Percentiles rank a stretch among this genome's conserved stretches.
phyloP scores from a whole-genome alignment of 2,113 vertebrate species.

The Corydoras sp. region DNA sequence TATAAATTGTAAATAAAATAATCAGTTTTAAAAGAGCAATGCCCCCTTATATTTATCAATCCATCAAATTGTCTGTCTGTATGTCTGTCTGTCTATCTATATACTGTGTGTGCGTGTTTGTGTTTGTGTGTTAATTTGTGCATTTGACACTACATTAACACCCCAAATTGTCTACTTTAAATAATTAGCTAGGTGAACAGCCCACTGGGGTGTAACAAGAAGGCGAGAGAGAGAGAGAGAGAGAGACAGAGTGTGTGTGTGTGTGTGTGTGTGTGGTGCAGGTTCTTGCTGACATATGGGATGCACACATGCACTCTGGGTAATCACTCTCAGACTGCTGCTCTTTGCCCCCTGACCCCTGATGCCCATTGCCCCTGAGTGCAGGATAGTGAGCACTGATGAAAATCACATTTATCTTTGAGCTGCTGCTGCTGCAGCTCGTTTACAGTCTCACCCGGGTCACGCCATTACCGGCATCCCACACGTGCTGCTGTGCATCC shows the following conservation, averaged over 20 bases:
- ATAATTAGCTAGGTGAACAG: conserved; percentile 47
- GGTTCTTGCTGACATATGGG: conserved; percentile 51
- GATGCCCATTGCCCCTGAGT: conserved; percentile 39
- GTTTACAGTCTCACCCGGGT: not conserved
- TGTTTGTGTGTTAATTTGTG: not conserved
- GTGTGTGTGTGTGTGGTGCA: conserved; percentile 19
- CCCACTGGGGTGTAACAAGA: conserved; percentile 23
- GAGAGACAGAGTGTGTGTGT: conserved; percentile 7
- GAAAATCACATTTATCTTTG: conserved; percentile 11
- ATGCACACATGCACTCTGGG: conserved; percentile 47
- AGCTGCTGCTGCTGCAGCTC: not conserved
- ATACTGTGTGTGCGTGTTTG: not conserved
- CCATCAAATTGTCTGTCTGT: too few species aligned
- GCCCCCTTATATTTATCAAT: too few species aligned
- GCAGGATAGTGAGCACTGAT: conserved; percentile 10
- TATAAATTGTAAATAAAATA: too few species aligned
- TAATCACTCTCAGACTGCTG: conserved; percentile 45
- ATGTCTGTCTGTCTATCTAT: too few species aligned
- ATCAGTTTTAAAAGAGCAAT: too few species aligned
- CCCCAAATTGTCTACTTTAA: conserved; percentile 43
- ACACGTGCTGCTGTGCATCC: too few species aligned
- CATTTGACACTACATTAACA: conserved; percentile 3
- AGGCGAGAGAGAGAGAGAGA: not conserved
- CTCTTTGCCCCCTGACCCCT: conserved; percentile 49
- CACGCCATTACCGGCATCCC: conserved; percentile 1